Evolutionary conservation across 2,797 vertebrate species (phyloP), one percentile per base, ranked within the genome.

Genomic region (Dipus sagitta): DNA sequence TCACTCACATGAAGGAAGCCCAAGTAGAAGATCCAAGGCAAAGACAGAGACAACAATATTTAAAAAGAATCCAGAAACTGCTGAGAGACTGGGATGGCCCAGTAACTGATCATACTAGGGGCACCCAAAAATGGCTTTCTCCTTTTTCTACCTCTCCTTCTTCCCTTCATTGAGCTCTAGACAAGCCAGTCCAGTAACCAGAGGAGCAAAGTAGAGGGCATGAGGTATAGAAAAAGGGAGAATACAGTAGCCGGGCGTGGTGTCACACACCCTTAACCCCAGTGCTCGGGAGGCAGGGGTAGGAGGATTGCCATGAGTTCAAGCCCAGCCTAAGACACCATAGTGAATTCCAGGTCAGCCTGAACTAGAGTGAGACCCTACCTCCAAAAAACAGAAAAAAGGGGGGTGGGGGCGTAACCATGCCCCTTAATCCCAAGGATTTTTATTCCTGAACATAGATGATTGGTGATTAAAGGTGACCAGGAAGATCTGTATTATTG

Each of bases 361-460:
- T 47, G 47, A 47, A 11, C 47, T 47, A 47, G 47, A 47, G 47
- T 47, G 47, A 47, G 47, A 47, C 47, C 47, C 47, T 47, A 47
- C 5, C 47, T 9, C 47, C 6, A 47, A 47, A 47, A 47, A 47
- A 1, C 2, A 47, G 9, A 47, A 47, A 47, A 47, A 47, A n/a
- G n/a, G 42, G 9, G 11, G 11, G 11, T 47, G 47, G 65, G 47
- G 86, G 34, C 12, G 26, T 54, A 32, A 32, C 21, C 24, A 28
- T 8, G 18, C 7, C 30, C 15, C 6, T 70, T n/a, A 47, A 60
- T 52, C 13, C 32, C 68, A 84, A 9, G 24, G 7, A 64, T 77
- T 34, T 86, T 23, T 52, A 38, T 60, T 86, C 76, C 47, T 87
- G 52, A 94, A 74, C 13, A 65, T 64, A 94, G 52, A 65, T 52